Evolutionary conservation across 2,797 vertebrate genomes (phyloP), one percentile per base, ranked within the genome.

Genomic region (Paratrypauchen microcephalus): DNA sequence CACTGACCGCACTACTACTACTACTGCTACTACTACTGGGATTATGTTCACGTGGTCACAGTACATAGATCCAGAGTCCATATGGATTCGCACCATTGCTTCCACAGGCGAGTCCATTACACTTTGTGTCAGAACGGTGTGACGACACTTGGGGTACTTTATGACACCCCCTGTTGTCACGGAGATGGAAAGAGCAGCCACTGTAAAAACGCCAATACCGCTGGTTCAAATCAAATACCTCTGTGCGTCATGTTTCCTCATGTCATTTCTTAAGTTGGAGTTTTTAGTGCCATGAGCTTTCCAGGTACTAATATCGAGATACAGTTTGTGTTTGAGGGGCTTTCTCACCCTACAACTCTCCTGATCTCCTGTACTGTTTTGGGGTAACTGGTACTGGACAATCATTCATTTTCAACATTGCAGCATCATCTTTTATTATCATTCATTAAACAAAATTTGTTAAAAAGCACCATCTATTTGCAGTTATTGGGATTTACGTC

Each of bases 1-100:
- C 60, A 60, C 77, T 73, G 69, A 78, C 81, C 75, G 76, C 74
- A 79, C 32, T 74, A 75, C 63, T 41, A 41, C 11, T 32, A 32
- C 30, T 32, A 32, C 30, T 32, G 7, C 69, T 73, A 41, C 36
- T 16, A 48, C 48, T 56, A 21, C 75, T 73, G 75, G 69, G 77
- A 87, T 75, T 73, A 75, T 69, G 83, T 87, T 75, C 61, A 76
- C 79, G 65, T 52, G 65, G 69, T 81, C 77, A 78, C 79, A 83
- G 81, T 74, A 79, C 85, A 87, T 30, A 73, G 77, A 78, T 47
- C 71, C 70, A 45, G 11, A 39, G 66, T 73, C 77, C 83, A 86
- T 26, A 61, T 52, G 70, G 77, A 83, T 59, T 69, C 75, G 41
- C 16, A 28, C 63, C 78, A 76, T 78, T 66, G 64, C 70, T 75